phyloP scores from a whole-genome alignment of 2,113 vertebrate species.

The Oncorhynchus clarkii region DNA sequence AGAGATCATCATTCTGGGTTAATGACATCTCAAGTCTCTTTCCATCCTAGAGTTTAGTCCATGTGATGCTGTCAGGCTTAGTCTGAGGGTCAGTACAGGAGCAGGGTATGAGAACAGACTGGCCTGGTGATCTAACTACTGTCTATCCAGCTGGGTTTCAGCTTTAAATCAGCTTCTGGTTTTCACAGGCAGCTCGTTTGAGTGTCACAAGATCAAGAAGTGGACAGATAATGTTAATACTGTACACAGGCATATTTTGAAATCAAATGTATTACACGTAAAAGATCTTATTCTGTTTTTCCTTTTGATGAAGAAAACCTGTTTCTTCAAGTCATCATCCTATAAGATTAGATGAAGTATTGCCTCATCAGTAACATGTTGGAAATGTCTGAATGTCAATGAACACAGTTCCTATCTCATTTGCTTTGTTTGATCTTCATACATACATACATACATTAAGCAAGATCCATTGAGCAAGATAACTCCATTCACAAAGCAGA shows the following conservation, averaged over 20 bases:
- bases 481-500: neutral
- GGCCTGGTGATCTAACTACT: neutral
- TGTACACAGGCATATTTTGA: no score
- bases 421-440: neutral
- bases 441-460: neutral
- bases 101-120: neutral
- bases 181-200: no score
- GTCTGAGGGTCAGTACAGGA: constrained; percentile 3
- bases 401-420: neutral
- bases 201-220: no score
- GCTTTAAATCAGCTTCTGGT: no score
- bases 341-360: neutral
- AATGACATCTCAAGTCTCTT: neutral
- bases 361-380: neutral
- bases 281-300: neutral
- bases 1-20: neutral
- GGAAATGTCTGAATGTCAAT: neutral
- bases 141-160: neutral
- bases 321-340: neutral
- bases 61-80: neutral
- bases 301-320: neutral
- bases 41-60: neutral
- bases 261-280: no score
- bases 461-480: neutral
- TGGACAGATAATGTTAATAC: no score